These are phyloP conservation scores for Drosophila nigricruria DNA, from an alignment of 2,888 invertebrate genomes.

Conservation along the genomic window DNA sequence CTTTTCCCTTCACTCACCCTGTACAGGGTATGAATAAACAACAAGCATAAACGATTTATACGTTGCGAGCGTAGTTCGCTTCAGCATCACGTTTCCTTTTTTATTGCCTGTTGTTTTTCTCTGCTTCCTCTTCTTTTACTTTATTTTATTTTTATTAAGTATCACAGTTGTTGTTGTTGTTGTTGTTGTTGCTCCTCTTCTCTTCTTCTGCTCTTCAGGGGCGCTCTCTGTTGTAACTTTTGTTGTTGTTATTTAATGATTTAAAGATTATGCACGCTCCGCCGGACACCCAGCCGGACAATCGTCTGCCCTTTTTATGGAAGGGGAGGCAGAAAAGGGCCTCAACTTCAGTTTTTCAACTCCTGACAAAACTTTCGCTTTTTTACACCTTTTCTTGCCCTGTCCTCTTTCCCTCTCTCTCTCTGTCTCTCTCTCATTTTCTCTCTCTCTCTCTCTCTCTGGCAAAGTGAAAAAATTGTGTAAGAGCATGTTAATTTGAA, in stretches of 20 bases:
- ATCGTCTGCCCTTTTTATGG: conserved; percentile 50
- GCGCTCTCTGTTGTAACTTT: conserved; percentile 37
- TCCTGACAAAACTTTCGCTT: conserved; percentile 74
- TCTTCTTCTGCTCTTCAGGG: conserved; percentile 44
- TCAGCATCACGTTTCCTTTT: conserved; percentile 78
- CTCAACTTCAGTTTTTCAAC: conserved; percentile 38
- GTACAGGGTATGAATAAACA: conserved; percentile 22
- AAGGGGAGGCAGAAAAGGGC: not conserved
- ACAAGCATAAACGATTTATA: conserved; percentile 69
- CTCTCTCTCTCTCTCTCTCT: not conserved
- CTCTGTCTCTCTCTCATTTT: not conserved
- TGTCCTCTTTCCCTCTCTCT: not conserved
- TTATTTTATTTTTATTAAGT: conserved; percentile 43
- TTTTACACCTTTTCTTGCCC: conserved; percentile 69
- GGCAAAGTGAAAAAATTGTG: conserved; percentile 50
- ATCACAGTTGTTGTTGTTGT: conserved; percentile 37
- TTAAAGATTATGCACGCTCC: conserved; percentile 77
- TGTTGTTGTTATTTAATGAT: conserved; percentile 78
- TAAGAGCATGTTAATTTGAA: conserved; percentile 73
- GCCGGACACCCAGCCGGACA: conserved; percentile 36
- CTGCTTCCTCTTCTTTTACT: conserved; percentile 13
- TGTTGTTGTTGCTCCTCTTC: conserved; percentile 37
- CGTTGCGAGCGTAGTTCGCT: conserved; percentile 63
- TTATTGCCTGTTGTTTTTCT: conserved; percentile 59
- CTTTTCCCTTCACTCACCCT: not conserved